Conservation (phyloP, 2,113 vertebrate species). For the Odocoileus hemionus region DNA sequence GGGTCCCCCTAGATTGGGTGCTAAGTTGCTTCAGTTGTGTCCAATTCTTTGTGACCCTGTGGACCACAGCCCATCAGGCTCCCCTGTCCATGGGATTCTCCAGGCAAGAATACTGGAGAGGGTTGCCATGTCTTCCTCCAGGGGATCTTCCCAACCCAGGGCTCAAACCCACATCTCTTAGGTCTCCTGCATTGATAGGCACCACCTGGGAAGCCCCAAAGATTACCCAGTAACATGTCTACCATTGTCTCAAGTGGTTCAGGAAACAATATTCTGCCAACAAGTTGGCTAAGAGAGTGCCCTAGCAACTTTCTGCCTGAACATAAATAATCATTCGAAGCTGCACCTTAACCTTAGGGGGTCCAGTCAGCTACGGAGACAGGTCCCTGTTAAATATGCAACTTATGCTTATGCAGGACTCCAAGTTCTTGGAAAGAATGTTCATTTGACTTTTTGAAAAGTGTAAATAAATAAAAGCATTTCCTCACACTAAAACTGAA, state of each 20-base stretch:
- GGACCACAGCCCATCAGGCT: not conserved
- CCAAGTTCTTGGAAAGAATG: slow-evolving; percentile 39
- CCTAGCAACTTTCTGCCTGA: not conserved
- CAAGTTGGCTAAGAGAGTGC: not conserved
- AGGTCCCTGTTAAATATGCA: not conserved
- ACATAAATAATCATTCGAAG: not conserved
- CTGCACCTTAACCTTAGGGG: not conserved
- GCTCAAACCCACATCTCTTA: not conserved
- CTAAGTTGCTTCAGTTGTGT: not conserved
- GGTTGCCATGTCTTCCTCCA: not conserved
- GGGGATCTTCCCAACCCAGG: not conserved
- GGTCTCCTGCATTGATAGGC: not conserved
- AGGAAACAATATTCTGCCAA: not conserved
- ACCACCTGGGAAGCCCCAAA: not conserved
- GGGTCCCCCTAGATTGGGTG: not conserved
- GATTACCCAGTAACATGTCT: not conserved
- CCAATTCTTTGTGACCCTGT: not conserved
- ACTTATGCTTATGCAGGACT: slow-evolving; percentile 20
- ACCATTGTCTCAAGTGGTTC: not conserved
- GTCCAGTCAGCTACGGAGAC: not conserved
- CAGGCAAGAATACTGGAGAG: not conserved
- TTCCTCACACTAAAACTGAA: slow-evolving; percentile 8
- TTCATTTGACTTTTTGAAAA: slow-evolving; percentile 36
- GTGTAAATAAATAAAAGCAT: slow-evolving; percentile 30
- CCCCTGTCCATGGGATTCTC: not conserved